A percentile compares a stretch with the other conserved stretches of the same genome.
phyloP scores from a whole-genome alignment of 2,113 vertebrate genomes.

The Nannobrachium achirus region DNA sequence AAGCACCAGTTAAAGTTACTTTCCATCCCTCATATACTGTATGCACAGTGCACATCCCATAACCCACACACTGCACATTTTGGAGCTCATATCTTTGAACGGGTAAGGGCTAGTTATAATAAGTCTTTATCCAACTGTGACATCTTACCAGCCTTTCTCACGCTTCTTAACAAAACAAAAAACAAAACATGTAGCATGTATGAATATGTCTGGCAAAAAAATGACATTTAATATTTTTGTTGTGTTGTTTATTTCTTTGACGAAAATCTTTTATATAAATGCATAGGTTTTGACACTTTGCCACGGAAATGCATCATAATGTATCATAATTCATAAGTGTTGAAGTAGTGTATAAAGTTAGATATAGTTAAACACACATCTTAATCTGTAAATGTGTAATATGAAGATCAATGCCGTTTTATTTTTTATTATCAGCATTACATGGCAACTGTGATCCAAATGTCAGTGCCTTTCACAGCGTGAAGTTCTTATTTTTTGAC shows the following conservation, averaged over 20 bases:
- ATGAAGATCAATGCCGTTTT: constrained; percentile 27
- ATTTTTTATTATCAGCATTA: constrained; percentile 32
- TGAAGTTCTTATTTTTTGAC: constrained; percentile 52
- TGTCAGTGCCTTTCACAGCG: constrained; percentile 70
- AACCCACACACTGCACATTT: too few relatives aligned
- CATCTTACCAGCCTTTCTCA: constrained; percentile 21
- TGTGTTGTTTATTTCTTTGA: constrained; percentile 47
- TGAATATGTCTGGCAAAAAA: constrained; percentile 49
- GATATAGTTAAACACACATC: background rate
- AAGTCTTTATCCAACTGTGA: background rate
- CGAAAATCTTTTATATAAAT: constrained; percentile 53
- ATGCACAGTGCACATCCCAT: too few relatives aligned
- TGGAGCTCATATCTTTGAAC: too few relatives aligned
- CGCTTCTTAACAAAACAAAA: constrained; percentile 12
- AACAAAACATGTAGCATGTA: constrained; percentile 55
- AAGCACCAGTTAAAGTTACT: too few relatives aligned
- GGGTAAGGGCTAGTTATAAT: too few relatives aligned
- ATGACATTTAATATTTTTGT: too few relatives aligned
- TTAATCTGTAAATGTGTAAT: constrained; percentile 21
- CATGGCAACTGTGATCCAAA: constrained; percentile 59
- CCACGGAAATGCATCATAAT: constrained; percentile 21
- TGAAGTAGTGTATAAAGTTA: constrained; percentile 22
- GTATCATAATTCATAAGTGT: constrained; percentile 30
- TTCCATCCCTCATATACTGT: too few relatives aligned
- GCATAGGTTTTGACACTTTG: constrained; percentile 5